Base-by-base conservation (phyloP, 2,113 vertebrate genomes). In the Dermatemys mawii region DNA sequence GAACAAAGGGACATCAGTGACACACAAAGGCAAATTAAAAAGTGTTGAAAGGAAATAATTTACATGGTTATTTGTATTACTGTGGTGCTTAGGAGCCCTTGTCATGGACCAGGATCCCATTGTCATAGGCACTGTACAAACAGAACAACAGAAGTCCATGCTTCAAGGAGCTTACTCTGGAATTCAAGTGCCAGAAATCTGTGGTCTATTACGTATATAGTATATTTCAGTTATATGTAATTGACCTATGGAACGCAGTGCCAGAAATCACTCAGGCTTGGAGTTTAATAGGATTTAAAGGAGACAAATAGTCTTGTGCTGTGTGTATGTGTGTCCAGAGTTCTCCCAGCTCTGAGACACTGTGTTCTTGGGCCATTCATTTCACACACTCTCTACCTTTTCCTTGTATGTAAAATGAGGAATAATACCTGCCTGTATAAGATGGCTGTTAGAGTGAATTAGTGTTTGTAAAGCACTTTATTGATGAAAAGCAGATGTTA, bases 391-490 rank as follows among this genome's bases (percentile, higher is more conserved):
- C 24, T 0, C 13, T 2, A 5, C 81, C 73, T 46, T 41, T 55
- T 81, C 19, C 17, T 8, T 4, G 0, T 73, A 38, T 44, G 70
- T 4, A 0, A 11, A 46, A 1, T 1, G 9, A 21, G 83, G 14
- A 1, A 0, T 32, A 2, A 11, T 41, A 1, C 17, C 50, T 81
- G 21, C 35, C 67, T 54, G 35, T 22, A 2, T 2, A 10, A 2
- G 32, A 70, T 38, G 12, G 38, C 70, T 73, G 19, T 5, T 54
- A 13, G 7, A 32, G 35, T 14, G 50, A 63, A 11, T 32, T 32
- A 4, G 1, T 1, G 6, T 27, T 67, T 4, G 17, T 35, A 51
- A 2, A 1, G 2, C 4, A 41, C 76, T 60, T 76, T 1, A 24
- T 4, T 75, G 60, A 35, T 63, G 32, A 35, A 63, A 63, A 63